Base-by-base conservation (phyloP, 2,113 vertebrate genomes). In the Syngnathus floridae region DNA sequence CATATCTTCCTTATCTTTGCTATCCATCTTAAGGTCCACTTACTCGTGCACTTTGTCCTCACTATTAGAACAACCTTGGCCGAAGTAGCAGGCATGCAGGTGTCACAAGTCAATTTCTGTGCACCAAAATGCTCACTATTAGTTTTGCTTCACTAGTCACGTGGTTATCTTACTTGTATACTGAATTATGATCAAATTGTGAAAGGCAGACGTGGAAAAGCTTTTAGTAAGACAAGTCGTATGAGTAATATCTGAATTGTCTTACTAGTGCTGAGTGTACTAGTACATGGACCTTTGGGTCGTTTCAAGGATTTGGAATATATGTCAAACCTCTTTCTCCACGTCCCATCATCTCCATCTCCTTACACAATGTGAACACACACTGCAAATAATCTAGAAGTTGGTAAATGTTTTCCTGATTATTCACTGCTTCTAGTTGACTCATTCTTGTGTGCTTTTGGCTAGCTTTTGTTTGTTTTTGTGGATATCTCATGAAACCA, bases 401-500 rank as follows among this genome's bases (percentile, higher is more conserved):
- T 40, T 40, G 19, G 58, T 31, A 60, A 60, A 61, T 14, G 12
- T 41, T 60, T 19, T 59, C n/a, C 19, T 40, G 58, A 11, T 60
- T 60, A 13, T 60, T 38, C 37, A 14, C 19, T 4, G 35, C 62
- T 36, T 48, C 41, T 76, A 69, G 74, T 76, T 65, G 63, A 61
- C 75, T 77, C 69, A 68, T 31, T 57, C 55, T 52, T 21, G 38
- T 31, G 11, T 51, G 54, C 74, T 72, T 74, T 67, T 56, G 67
- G 73, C 65, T 65, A 72, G 65, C 65, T 45, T 82, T 72, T 77
- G 69, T 43, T 82, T 70, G 77, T 74, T 76, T 70, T 73, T 51
- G 69, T 79, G 74, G 58, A 73, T 75, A 87, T 72, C 36, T 80
- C 69, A 76, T 73, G 71, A 62, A 81, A 82, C 72, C 51, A 37